These are phyloP conservation scores for Mythimna vitellina DNA, from an alignment of 2,888 invertebrate genomes.

Conservation along the genomic window DNA sequence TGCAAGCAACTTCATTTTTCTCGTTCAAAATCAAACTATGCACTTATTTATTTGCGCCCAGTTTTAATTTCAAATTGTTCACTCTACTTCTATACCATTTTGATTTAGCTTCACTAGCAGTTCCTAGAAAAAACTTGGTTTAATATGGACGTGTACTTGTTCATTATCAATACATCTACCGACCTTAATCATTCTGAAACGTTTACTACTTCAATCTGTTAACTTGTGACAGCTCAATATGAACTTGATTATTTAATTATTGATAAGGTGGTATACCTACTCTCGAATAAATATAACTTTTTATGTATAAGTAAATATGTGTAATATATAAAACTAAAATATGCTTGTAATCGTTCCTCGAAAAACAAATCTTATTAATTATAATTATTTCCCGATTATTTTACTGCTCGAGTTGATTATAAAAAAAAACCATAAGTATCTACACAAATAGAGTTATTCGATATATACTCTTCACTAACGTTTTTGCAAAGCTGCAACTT, in stretches of 20 bases:
- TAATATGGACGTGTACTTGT: slow-evolving; percentile 20
- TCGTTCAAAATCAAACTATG: background rate
- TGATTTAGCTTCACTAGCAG: background rate
- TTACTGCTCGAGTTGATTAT: background rate
- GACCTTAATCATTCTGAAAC: slow-evolving; percentile 40
- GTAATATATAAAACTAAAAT: background rate
- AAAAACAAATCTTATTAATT: background rate
- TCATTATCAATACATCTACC: slow-evolving; percentile 22
- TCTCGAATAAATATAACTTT: background rate
- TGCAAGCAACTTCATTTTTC: slow-evolving; percentile 37
- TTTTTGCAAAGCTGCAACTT: too few species aligned
- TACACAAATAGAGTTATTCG: too few species aligned
- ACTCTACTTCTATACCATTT: slow-evolving; percentile 18
- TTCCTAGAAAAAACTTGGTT: background rate
- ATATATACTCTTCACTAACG: too few species aligned
- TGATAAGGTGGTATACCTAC: background rate
- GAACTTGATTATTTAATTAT: slow-evolving; percentile 25
- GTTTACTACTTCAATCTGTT: slow-evolving; percentile 48
- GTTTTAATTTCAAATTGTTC: background rate
- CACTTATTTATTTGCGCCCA: background rate
- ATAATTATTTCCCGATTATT: background rate
- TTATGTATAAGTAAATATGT: background rate
- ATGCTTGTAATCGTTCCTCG: background rate
- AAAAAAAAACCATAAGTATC: too few species aligned
- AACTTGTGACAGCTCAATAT: slow-evolving; percentile 12